Evolutionary conservation across 2,888 invertebrate genomes (phyloP).

Genomic region (Drosophila mercatorum): DNA sequence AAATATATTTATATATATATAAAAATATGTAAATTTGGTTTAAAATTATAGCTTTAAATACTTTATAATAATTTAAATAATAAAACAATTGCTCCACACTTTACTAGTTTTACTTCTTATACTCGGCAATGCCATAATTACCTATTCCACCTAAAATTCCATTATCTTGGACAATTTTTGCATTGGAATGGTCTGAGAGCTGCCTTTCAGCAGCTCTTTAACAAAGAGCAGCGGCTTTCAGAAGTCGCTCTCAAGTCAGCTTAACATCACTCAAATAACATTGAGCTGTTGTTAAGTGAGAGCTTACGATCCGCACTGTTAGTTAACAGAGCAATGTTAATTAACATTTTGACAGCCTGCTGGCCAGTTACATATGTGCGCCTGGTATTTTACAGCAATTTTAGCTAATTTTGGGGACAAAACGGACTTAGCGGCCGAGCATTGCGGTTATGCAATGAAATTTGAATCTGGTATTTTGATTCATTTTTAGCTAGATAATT

Average conservation of each 20-base stretch:
- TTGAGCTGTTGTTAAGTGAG: neutral
- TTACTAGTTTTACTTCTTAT: no score
- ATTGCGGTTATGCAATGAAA: neutral
- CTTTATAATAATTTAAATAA: no score
- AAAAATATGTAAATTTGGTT: no score
- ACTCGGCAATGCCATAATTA: no score
- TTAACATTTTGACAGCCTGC: neutral
- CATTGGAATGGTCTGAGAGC: neutral
- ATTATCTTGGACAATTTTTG: neutral
- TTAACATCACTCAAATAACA: neutral
- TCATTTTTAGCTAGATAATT: no score
- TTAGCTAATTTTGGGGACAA: neutral
- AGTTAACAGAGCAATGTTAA: neutral
- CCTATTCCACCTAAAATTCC: no score
- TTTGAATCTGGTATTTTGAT: neutral
- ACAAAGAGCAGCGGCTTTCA: neutral
- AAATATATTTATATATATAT: no score
- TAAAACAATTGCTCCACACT: no score
- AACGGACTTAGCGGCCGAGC: neutral
- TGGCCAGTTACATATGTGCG: neutral
- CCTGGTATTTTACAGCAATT: neutral
- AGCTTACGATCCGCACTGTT: neutral
- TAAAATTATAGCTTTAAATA: no score
- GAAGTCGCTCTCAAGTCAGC: neutral
- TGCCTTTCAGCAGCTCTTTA: neutral